Evolutionary conservation across 2,888 invertebrate genomes (phyloP).

Genomic region (Phortica okadai): DNA sequence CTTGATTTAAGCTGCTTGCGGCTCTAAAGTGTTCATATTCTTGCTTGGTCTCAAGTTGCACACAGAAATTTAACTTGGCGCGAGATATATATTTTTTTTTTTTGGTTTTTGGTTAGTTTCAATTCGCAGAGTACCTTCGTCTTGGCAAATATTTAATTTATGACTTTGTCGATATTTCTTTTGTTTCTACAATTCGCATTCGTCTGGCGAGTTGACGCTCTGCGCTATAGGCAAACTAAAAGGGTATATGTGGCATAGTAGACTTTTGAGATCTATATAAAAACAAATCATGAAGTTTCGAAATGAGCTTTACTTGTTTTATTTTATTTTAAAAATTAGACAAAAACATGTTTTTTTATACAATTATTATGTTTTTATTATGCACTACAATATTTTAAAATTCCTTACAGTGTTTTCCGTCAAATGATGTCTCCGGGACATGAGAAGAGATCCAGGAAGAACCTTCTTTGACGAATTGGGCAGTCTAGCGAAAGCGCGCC

Average conservation of each 20-base stretch:
- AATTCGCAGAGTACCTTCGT: slow-evolving; percentile 27
- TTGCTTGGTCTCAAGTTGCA: slow-evolving; percentile 41
- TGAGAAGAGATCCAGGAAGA: too few relatives aligned
- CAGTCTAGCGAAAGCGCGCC: too few relatives aligned
- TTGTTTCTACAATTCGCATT: slow-evolving; percentile 45
- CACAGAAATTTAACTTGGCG: slow-evolving; percentile 15
- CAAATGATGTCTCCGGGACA: too few relatives aligned
- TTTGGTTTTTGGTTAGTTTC: slow-evolving; percentile 34
- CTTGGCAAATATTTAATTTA: slow-evolving; percentile 72
- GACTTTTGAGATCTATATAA: not conserved
- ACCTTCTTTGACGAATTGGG: too few relatives aligned
- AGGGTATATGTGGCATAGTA: not conserved
- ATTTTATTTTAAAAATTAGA: too few relatives aligned
- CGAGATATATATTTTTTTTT: slow-evolving; percentile 46
- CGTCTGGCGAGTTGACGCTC: slow-evolving; percentile 52
- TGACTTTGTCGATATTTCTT: slow-evolving; percentile 71
- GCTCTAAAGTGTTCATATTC: slow-evolving; percentile 58
- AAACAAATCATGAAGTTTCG: too few relatives aligned
- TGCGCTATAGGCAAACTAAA: not conserved
- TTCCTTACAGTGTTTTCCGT: too few relatives aligned
- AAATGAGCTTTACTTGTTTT: not conserved
- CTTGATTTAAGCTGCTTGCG: slow-evolving; percentile 20
- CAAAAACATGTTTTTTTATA: not conserved
- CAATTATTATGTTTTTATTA: not conserved
- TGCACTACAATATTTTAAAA: too few relatives aligned